Conservation (phyloP, 2,797 vertebrate genomes). For the Adrianichthys oophorus region DNA sequence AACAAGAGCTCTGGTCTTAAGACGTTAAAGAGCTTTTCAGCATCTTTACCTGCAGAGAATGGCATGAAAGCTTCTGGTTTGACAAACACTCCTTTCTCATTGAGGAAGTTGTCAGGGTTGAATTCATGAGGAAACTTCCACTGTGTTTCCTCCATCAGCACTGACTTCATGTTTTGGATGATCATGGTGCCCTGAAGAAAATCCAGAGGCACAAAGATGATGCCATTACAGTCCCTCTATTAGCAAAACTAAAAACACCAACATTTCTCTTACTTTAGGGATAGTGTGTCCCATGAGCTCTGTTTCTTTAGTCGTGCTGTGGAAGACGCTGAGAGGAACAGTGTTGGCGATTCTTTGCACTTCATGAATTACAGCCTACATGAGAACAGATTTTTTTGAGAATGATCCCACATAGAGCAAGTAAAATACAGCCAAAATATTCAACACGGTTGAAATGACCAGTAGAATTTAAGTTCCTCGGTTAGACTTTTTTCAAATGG, state of each 20-base stretch:
- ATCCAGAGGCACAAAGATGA: background rate
- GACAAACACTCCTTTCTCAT: slow-evolving; percentile 69
- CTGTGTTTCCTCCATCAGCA: slow-evolving; percentile 66
- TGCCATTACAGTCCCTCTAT: too few species aligned
- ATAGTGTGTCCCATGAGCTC: slow-evolving; percentile 77
- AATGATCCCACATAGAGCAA: background rate
- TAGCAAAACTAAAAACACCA: background rate
- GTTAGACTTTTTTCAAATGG: too few species aligned
- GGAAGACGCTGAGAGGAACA: slow-evolving; percentile 72
- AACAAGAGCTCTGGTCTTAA: too few species aligned
- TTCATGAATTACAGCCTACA: slow-evolving; percentile 77
- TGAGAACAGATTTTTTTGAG: background rate
- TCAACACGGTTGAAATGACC: background rate
- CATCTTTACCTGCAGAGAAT: slow-evolving; percentile 69
- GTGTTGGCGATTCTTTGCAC: slow-evolving; percentile 71
- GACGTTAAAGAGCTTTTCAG: background rate
- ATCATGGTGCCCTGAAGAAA: slow-evolving; percentile 67
- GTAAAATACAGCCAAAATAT: background rate
- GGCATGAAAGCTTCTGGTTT: slow-evolving; percentile 78
- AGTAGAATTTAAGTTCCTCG: background rate
- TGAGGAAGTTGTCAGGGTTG: slow-evolving; percentile 76
- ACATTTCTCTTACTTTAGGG: slow-evolving; percentile 65
- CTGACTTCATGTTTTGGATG: slow-evolving; percentile 70
- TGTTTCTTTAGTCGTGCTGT: slow-evolving; percentile 72
- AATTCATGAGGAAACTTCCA: slow-evolving; percentile 77